Conservation (phyloP, 2,888 invertebrate genomes). For the Ornithoptera alexandrae region DNA sequence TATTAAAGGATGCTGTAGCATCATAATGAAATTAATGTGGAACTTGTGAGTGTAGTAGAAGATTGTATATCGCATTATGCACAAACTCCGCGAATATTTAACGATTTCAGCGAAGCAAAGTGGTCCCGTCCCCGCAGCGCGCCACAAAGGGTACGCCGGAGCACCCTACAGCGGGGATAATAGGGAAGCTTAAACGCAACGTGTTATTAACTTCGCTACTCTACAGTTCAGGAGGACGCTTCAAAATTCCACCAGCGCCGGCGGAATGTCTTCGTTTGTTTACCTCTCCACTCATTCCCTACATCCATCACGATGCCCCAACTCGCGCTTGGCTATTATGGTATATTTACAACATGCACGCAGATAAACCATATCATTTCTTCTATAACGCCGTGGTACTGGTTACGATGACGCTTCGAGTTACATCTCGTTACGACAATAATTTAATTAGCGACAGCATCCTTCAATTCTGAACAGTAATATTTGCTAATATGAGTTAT, state of each 20-base stretch:
- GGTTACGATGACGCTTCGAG: too few species aligned
- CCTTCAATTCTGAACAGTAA: too few species aligned
- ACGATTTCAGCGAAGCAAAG: background rate
- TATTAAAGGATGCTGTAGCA: background rate
- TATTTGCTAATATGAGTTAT: too few species aligned
- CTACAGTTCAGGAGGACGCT: background rate
- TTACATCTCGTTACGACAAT: too few species aligned
- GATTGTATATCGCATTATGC: background rate
- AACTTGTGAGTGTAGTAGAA: background rate
- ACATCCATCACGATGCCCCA: too few species aligned
- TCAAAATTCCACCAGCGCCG: background rate
- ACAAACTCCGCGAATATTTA: background rate
- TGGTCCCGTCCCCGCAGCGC: constrained; percentile 5
- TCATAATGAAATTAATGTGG: too few species aligned
- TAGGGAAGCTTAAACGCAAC: constrained; percentile 25
- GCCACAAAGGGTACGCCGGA: constrained; percentile 15
- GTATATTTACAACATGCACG: too few species aligned
- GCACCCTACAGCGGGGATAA: constrained; percentile 20
- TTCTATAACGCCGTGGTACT: too few species aligned
- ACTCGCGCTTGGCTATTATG: too few species aligned
- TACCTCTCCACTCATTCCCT: too few species aligned
- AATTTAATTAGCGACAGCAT: too few species aligned
- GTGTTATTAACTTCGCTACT: constrained; percentile 20
- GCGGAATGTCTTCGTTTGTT: background rate
- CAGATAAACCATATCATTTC: too few species aligned